Conservation (phyloP, 2,113 vertebrate genomes). For the Gymnobelideus leadbeateri region DNA sequence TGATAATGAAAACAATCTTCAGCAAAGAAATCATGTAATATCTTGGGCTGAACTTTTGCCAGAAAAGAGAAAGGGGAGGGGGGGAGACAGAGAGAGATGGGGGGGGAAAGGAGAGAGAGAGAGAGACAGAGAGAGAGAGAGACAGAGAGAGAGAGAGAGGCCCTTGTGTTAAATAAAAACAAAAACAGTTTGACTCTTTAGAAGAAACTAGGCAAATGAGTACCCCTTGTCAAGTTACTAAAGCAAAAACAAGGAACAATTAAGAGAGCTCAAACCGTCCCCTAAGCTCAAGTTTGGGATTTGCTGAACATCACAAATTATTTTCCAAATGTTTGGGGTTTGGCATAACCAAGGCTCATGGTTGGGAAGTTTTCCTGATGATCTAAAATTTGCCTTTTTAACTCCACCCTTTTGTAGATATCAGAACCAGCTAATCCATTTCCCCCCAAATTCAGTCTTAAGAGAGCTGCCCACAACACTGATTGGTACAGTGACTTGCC, state of each 20-base stretch:
- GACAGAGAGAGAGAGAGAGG: constrained; percentile 9
- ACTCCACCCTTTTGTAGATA: constrained; percentile 32
- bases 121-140: no score
- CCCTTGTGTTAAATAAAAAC: constrained; percentile 27
- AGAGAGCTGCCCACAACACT: neutral
- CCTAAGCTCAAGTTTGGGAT: constrained; percentile 34
- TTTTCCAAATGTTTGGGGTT: constrained; percentile 71
- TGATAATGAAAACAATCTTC: constrained; percentile 68
- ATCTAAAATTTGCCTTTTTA: constrained; percentile 56
- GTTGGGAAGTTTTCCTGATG: constrained; percentile 57
- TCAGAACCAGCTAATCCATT: constrained; percentile 25
- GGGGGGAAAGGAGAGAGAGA: no score
- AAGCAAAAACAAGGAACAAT: constrained; percentile 48
- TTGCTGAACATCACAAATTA: constrained; percentile 49
- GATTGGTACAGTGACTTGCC: neutral
- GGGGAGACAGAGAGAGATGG: neutral
- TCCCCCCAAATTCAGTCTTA: neutral
- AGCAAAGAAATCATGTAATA: constrained; percentile 29
- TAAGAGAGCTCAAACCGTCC: constrained; percentile 39
- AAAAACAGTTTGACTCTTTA: constrained; percentile 42
- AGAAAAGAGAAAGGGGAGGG: constrained; percentile 11
- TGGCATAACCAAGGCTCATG: constrained; percentile 28
- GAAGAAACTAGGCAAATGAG: constrained; percentile 52
- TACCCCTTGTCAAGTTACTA: constrained; percentile 41
- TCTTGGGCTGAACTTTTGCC: constrained; percentile 9